A percentile compares a stretch with the other conserved stretches of the same genome.
phyloP scores from a whole-genome alignment of 2,888 invertebrate genomes.

The Agrilus biguttatus region DNA sequence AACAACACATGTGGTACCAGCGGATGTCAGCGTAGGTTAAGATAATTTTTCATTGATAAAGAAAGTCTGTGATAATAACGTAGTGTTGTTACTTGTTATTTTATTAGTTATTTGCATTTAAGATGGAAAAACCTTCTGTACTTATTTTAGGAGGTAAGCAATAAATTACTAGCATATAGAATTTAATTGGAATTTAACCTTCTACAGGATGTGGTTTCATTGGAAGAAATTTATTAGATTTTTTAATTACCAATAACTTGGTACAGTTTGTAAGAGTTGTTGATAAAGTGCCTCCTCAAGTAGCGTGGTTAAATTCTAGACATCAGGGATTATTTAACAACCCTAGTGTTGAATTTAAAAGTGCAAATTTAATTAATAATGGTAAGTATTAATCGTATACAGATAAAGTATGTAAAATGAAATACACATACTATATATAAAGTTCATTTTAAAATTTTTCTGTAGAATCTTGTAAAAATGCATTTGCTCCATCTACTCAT shows the following conservation, averaged over 20 bases:
- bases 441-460: constrained; percentile 1
- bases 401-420: no score
- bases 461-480: constrained; percentile 67
- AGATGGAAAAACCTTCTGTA: constrained; percentile 20
- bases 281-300: constrained; percentile 87
- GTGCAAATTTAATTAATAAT: constrained; percentile 80
- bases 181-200: not conserved
- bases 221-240: constrained; percentile 74
- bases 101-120: not conserved
- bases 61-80: constrained; percentile 8
- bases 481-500: constrained; percentile 48
- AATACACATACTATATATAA: no score
- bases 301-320: constrained; percentile 70
- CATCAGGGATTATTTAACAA: constrained; percentile 62
- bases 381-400: constrained; percentile 38
- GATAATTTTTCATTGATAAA: not conserved
- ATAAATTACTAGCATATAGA: constrained; percentile 25
- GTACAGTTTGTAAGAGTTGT: constrained; percentile 64
- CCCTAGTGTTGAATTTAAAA: constrained; percentile 71
- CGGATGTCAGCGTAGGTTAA: not conserved
- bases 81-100: not conserved
- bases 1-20: no score
- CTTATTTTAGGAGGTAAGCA: constrained; percentile 20
- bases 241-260: constrained; percentile 62
- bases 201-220: constrained; percentile 82